A percentile compares a stretch with the other conserved stretches of the same genome.
Conservation (phyloP, 2,113 vertebrate species). For the Axis porcinus region DNA sequence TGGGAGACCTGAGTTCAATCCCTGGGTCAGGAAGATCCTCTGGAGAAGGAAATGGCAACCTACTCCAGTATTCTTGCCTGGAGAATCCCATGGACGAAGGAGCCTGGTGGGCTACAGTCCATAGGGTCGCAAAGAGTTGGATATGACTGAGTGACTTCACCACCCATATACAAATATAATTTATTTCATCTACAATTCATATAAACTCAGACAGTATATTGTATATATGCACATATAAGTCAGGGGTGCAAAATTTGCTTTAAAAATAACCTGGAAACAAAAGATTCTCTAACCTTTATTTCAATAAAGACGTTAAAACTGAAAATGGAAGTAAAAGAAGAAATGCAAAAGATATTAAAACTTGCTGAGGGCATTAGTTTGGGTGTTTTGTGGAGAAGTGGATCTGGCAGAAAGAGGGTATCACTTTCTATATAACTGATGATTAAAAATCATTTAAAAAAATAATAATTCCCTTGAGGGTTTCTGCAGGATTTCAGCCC, state of each 20-base stretch:
- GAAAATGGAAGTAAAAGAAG: background rate
- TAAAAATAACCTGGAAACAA: background rate
- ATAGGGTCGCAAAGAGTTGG: background rate
- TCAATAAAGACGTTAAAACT: background rate
- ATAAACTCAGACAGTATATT: background rate
- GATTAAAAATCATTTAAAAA: slow-evolving; percentile 17
- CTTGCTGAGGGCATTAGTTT: background rate
- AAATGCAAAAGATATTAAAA: background rate
- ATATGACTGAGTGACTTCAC: background rate
- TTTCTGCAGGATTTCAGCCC: slow-evolving; percentile 52
- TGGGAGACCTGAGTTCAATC: background rate
- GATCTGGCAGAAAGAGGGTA: background rate
- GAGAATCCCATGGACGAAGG: background rate
- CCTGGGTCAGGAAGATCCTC: background rate
- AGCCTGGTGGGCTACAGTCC: background rate
- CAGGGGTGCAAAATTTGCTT: background rate
- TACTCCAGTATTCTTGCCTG: background rate
- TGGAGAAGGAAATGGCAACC: background rate
- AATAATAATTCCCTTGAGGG: slow-evolving; percentile 51
- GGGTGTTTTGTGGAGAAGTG: background rate
- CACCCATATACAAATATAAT: background rate
- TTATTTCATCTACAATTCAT: background rate
- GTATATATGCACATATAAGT: background rate
- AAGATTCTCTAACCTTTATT: background rate
- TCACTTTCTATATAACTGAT: slow-evolving; percentile 52